Base-by-base conservation (phyloP, 53 echinoderm and acorn worm genomes). In the Paracentrotus lividus region DNA sequence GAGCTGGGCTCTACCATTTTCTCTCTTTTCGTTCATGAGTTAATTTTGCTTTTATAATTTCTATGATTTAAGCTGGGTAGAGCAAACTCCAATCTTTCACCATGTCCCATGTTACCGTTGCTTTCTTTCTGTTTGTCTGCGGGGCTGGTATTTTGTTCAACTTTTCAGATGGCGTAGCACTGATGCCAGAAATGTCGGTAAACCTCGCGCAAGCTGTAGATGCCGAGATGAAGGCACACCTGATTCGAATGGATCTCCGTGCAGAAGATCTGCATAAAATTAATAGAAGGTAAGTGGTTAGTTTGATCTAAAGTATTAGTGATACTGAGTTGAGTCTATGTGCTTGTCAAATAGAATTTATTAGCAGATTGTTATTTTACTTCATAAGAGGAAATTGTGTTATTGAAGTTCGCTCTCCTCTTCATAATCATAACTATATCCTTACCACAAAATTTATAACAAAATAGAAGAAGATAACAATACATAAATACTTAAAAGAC, bases 161-260 rank as follows among this genome's bases (percentile, higher is more conserved):
- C 0, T 7, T 32, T 47, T 49, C 85, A 14, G 85, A 47, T 52
- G 85, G 26, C 49, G n/a, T n/a, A n/a, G n/a, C n/a, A n/a, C n/a
- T n/a, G n/a, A n/a, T n/a, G n/a, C n/a, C n/a, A n/a, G n/a, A n/a
- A n/a, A 85, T 85, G 49, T 85, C 85, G 49, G 85, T 49, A 49
- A 85, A 52, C 3, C 85, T 85, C 51, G 85, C 85, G 12, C 49
- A 27, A 52, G 85, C 85, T 47, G 85, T 85, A 27, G 85, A 85
- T 47, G 27, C 27, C 10, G 85, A 85, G 85, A 29, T 85, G 85
- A 8, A 47, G 49, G 85, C 47, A 4, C 51, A 85, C 15, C 14
- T 85, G 49, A 47, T 8, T 1, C 85, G 85, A n/a, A 85, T 85
- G 27, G 85, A 85, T 2, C 26, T 85, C 8, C 51, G 8, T 27